Base-by-base conservation (phyloP, 2,113 vertebrate species). In the Aptenodytes forsteri region DNA sequence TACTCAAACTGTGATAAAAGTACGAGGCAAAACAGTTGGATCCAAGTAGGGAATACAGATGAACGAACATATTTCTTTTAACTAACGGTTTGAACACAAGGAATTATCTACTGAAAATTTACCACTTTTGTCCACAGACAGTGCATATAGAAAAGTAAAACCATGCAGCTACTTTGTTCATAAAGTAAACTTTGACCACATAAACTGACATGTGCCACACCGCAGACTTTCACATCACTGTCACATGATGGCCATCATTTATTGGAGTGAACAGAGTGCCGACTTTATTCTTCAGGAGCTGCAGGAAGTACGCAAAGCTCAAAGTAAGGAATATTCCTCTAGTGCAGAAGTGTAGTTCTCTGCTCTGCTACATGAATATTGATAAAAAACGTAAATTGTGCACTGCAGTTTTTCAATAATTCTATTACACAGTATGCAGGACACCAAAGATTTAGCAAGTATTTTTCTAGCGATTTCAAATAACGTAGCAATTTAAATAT, bases 131-230 rank as follows among this genome's bases (percentile, higher is more conserved):
- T 49, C 49, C 23, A 1, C 52, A 83, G 42, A 34, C 14, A 75
- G 70, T 0, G 0, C 22, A 32, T 10, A 83, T 0, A 38, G 49
- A 64, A 54, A 81, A 66, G 49, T 16, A 85, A 93, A 96, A 64
- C 13, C 19, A 49, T 7, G 36, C 12, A 58, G 75, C 2, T 38
- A 58, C 25, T 42, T 65, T 30, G 29, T 54, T 77, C 73, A 42
- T 47, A 79, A 65, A 76, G 36, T 78, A 97, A 94, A 89, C 95
- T 95, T 95, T 91, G 91, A 73, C 84, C 91, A 87, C 27, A 58
- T 83, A 77, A 93, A 92, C 47, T 27, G 56, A 61, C 54, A 65
- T 12, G 25, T 44, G 66, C 75, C 70, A 84, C 65, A 70, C 56
- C 0, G 0, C 16, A 81, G 91, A 71, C 59, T 49, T 93, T 67